phyloP scores from a whole-genome alignment of 92 coral and sea anemone genomes.

The Palythoa heliodiscus region DNA sequence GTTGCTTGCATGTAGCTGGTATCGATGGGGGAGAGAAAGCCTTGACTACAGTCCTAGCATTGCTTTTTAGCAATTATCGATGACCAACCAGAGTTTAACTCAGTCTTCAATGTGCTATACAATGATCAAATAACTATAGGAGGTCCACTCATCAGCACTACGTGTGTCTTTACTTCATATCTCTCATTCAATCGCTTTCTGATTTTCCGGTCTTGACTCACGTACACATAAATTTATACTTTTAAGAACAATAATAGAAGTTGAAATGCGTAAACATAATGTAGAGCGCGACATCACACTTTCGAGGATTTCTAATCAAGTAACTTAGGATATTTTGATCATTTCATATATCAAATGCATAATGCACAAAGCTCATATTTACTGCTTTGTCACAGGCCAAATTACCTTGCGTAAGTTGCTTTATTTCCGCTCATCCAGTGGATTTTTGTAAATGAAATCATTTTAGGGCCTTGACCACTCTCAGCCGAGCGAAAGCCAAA shows the following conservation, averaged over 20 bases:
- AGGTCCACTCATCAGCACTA: neutral
- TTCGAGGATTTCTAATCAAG: neutral
- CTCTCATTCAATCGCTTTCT: neutral
- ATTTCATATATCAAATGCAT: neutral
- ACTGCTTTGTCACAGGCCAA: neutral
- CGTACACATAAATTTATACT: neutral
- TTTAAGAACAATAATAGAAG: neutral
- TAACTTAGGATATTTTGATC: neutral
- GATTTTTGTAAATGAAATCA: neutral
- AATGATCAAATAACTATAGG: neutral
- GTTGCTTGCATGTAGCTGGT: too few relatives aligned
- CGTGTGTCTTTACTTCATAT: neutral
- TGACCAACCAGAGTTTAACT: neutral
- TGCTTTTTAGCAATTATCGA: neutral
- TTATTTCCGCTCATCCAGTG: conserved; percentile 7
- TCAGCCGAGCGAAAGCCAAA: neutral
- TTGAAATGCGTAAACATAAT: neutral
- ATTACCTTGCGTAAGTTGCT: neutral
- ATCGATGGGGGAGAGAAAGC: too few relatives aligned
- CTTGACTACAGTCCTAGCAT: neutral
- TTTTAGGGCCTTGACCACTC: neutral
- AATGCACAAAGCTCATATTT: neutral
- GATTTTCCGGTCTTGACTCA: neutral
- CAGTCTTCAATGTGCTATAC: neutral
- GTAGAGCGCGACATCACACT: neutral